Evolutionary conservation across 2,888 invertebrate species (phyloP), one percentile per base, ranked within the genome.

Genomic region (Laspeyria flexula): DNA sequence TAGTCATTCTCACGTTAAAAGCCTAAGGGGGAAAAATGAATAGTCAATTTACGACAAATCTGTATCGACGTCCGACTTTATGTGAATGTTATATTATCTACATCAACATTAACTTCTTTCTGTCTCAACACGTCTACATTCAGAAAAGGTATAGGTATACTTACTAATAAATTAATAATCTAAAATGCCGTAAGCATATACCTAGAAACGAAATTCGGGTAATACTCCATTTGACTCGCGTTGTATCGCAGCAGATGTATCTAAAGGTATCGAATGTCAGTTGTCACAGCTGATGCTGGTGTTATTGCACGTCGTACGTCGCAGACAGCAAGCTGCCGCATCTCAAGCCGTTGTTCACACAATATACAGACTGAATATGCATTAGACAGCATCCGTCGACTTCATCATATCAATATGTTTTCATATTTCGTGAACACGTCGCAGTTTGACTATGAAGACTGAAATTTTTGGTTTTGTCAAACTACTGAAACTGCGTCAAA

Each of bases 341-440:
- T 11, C 39, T 33, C 11, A 4, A 23, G 15, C 34, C 3, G 11
- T 40, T 41, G 23, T 31, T 25, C 31, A 15, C 37, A 56, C 54
- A 50, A 39, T 44, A 49, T 55, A 52, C 54, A 43, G 23, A 7
- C 46, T 67, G 58, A 64, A 67, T 67, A 67, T 61, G 55, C 53
- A 67, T 67, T 45, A 58, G 55, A 31, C 13, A 37, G 40, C 46
- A 49, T 40, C 23, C 12, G 38, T 48, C 35, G 25, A 43, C 55
- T 62, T 25, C 42, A 61, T 52, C 47, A 27, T 15, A 43, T 51
- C 40, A 15, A 35, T n/a, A 12, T n/a, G 15, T n/a, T 40, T 18
- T 29, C 27, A 40, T 40, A 40, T 40, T 29, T 29, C 40, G 3
- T 10, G 34, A 34, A n/a, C 9, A 9, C 15, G 34, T 10, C 34